These are phyloP conservation scores for Myathropa florea DNA, from an alignment of 2,888 invertebrate genomes.

Conservation along the genomic window DNA sequence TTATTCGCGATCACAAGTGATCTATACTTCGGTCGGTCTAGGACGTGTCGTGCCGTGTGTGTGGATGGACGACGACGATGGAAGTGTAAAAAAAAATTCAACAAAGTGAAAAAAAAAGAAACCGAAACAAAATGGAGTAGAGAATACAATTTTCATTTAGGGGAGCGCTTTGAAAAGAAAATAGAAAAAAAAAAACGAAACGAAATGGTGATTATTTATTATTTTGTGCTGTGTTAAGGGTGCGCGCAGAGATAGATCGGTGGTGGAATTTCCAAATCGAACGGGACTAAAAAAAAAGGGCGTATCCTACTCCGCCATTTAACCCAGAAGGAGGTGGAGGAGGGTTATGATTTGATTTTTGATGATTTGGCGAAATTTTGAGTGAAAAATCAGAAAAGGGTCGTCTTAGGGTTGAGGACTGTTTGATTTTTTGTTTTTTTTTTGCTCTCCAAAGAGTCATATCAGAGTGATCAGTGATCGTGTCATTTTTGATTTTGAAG, in stretches of 20 bases:
- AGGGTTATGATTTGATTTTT: slow-evolving; percentile 33
- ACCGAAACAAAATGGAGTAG: slow-evolving; percentile 67
- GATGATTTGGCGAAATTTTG: slow-evolving; percentile 64
- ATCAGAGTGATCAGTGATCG: slow-evolving; percentile 33
- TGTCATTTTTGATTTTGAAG: not conserved
- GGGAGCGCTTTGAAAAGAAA: slow-evolving; percentile 41
- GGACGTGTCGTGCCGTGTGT: slow-evolving; percentile 71
- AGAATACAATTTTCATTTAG: slow-evolving; percentile 38
- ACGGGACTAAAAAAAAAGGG: slow-evolving; percentile 44
- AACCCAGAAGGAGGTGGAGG: not conserved
- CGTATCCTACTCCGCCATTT: slow-evolving; percentile 49
- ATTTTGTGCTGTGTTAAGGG: slow-evolving; percentile 21
- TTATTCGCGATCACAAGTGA: slow-evolving; percentile 69
- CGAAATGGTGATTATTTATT: slow-evolving; percentile 62
- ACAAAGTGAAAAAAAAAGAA: slow-evolving; percentile 47
- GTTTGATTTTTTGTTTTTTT: not conserved
- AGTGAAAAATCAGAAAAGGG: slow-evolving; percentile 11
- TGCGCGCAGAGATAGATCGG: slow-evolving; percentile 16
- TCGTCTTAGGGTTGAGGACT: slow-evolving; percentile 18
- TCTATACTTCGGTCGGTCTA: slow-evolving; percentile 68
- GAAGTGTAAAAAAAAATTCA: slow-evolving; percentile 56
- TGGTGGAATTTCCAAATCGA: slow-evolving; percentile 12
- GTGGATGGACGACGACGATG: slow-evolving; percentile 68
- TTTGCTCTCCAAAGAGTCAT: not conserved
- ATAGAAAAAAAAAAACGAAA: slow-evolving; percentile 40